A percentile compares a stretch with the other conserved stretches of the same genome.
Conservation (phyloP, 1,140 invertebrate species). For the Plutomurus gul region DNA sequence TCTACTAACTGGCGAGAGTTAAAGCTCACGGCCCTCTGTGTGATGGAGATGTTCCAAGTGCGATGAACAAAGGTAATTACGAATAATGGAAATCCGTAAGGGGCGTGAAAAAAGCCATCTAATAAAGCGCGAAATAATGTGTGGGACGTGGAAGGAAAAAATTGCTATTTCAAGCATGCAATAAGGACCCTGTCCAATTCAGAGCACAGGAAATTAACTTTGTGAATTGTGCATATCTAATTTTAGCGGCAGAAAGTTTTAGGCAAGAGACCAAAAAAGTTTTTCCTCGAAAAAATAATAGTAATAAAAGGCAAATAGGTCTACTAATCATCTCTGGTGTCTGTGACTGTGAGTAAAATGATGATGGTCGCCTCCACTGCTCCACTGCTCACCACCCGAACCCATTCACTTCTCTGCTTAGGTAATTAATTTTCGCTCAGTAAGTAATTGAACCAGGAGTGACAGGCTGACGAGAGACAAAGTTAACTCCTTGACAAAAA, state of each 20-base stretch:
- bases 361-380: constrained; percentile 36
- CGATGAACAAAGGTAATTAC: constrained; percentile 50
- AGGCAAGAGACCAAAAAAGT: constrained; percentile 44
- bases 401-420: constrained; percentile 45
- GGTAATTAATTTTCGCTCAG: constrained; percentile 55
- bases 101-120: constrained; percentile 52
- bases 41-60: constrained; percentile 2
- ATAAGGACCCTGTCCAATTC: constrained; percentile 52
- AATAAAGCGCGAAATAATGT: constrained; percentile 52
- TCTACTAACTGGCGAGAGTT: not conserved
- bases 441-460: constrained; percentile 54
- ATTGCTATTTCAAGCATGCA: constrained; percentile 54
- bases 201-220: constrained; percentile 54
- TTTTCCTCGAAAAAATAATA: constrained; percentile 53
- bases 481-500: constrained; percentile 48
- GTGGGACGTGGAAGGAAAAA: constrained; percentile 46
- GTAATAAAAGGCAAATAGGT: constrained; percentile 54
- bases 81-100: constrained; percentile 52
- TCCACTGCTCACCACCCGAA: constrained; percentile 33
- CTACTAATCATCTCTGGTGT: constrained; percentile 53
- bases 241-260: constrained; percentile 52
- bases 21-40: not conserved
- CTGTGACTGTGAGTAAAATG: constrained; percentile 29
- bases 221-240: constrained; percentile 55
- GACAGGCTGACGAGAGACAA: constrained; percentile 53